Percentiles rank a stretch among this genome's conserved stretches.
These are phyloP conservation scores for Fregetta grallaria DNA, from an alignment of 2,113 vertebrate species.

Conservation along the genomic window DNA sequence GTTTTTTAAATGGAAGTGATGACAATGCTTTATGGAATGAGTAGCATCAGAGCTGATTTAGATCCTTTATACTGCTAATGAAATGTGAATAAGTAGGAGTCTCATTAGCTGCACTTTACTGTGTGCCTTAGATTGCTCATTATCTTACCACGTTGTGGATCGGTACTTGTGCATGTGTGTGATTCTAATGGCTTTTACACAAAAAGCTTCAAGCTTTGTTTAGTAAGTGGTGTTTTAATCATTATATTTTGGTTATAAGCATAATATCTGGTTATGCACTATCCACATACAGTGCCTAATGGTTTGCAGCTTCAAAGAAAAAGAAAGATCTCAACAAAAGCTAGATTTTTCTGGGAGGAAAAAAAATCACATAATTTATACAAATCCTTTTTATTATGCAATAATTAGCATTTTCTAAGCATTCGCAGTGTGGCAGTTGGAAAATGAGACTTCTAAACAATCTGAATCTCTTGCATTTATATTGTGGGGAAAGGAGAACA, in stretches of 20 bases:
- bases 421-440: background rate
- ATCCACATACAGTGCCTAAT: background rate
- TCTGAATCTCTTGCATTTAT: background rate
- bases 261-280: background rate
- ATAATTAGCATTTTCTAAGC: conserved; percentile 29
- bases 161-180: conserved; percentile 13
- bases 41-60: conserved; percentile 57
- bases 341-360: background rate
- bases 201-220: conserved; percentile 50
- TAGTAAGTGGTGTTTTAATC: conserved; percentile 30
- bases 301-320: conserved; percentile 7
- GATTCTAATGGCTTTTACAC: conserved; percentile 31
- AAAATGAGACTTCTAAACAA: background rate
- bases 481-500: background rate
- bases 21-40: conserved; percentile 57
- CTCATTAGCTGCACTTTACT: conserved; percentile 63
- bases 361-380: background rate
- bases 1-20: conserved; percentile 52
- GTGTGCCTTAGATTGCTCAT: conserved; percentile 55
- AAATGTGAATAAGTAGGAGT: conserved; percentile 68
- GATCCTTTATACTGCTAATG: conserved; percentile 64
- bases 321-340: background rate
- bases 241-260: conserved; percentile 11
- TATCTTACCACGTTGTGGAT: conserved; percentile 24
- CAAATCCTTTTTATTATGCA: background rate